Conservation (phyloP, 2,113 vertebrate genomes). For the Podarcis cretensis region DNA sequence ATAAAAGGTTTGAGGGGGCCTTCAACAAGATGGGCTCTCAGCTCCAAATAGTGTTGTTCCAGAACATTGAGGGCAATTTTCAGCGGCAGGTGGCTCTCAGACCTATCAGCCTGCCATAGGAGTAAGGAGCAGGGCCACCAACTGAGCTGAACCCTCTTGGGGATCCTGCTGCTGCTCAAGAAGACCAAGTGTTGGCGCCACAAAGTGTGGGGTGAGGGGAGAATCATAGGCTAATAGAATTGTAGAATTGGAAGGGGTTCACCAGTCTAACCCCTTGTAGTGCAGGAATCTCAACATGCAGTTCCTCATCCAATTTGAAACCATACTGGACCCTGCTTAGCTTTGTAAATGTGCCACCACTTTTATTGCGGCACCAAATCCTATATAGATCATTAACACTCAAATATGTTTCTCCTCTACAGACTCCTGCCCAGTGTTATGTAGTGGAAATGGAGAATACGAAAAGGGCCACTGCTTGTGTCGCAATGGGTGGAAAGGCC, state of each 20-base stretch:
- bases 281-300: too few relatives aligned
- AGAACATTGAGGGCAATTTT: background rate
- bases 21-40: background rate
- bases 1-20: background rate
- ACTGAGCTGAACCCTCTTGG: background rate
- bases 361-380: background rate
- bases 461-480: slow-evolving; percentile 94
- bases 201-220: background rate
- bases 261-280: too few relatives aligned
- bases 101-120: background rate
- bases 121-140: background rate
- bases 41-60: background rate
- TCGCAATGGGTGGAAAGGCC: slow-evolving; percentile 92
- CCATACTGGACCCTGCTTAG: too few relatives aligned
- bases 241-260: too few relatives aligned
- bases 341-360: too few relatives aligned
- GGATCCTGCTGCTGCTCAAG: background rate
- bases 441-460: slow-evolving; percentile 94
- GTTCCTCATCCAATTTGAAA: too few relatives aligned
- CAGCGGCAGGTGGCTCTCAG: background rate
- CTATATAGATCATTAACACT: slow-evolving; percentile 36
- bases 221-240: too few relatives aligned
- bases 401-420: slow-evolving; percentile 45
- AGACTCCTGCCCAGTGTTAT: slow-evolving; percentile 97
- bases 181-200: background rate